Evolutionary conservation across 2,113 vertebrate genomes (phyloP).

Genomic region (Stegostoma tigrinum): DNA sequence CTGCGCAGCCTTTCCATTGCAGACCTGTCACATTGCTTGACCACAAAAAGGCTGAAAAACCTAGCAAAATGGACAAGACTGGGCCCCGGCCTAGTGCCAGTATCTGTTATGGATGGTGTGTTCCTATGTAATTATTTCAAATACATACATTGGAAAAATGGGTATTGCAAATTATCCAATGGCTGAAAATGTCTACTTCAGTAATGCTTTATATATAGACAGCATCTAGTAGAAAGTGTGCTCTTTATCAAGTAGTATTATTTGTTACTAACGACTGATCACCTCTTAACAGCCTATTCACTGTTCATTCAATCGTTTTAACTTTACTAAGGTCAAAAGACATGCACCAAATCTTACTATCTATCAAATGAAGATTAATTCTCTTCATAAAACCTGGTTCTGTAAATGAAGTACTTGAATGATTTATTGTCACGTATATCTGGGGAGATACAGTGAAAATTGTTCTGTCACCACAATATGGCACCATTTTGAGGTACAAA

Average conservation of each 20-base stretch:
- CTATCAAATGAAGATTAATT: slow-evolving; percentile 16
- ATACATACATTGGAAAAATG: background rate
- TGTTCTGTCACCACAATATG: too few relatives aligned
- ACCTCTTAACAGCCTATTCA: background rate
- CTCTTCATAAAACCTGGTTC: background rate
- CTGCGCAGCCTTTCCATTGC: background rate
- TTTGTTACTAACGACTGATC: background rate
- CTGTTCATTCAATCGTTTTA: background rate
- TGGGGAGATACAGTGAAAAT: too few relatives aligned
- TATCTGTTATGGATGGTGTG: background rate
- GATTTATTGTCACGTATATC: too few relatives aligned
- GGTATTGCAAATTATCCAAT: background rate
- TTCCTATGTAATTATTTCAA: background rate
- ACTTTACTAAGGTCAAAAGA: background rate
- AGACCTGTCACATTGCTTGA: background rate
- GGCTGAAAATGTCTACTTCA: background rate
- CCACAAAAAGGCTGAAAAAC: background rate
- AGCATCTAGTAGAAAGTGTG: background rate
- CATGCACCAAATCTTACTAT: background rate
- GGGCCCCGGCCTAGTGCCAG: background rate
- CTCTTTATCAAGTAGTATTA: background rate
- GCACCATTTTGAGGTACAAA: too few relatives aligned
- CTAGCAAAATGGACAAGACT: background rate
- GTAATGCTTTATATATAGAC: background rate
- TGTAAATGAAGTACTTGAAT: background rate